Evolutionary conservation across 1,140 invertebrate species (phyloP), one percentile per base, ranked within the genome.

Genomic region (Lamellibrachia luymesi): DNA sequence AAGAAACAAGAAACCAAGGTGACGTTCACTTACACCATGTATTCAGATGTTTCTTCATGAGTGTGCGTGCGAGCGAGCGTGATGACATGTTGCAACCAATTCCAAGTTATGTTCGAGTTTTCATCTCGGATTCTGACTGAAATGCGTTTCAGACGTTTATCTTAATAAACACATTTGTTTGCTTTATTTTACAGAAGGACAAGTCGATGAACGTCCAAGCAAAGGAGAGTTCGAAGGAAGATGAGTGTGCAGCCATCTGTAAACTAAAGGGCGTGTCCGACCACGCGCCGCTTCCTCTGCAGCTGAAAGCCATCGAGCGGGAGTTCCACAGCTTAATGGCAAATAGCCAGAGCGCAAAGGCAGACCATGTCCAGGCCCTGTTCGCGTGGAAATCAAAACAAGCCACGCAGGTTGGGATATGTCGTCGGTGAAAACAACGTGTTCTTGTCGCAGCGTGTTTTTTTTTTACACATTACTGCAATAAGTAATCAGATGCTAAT

Each of bases 371-470:
- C 2, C 94, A 95, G 94, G 93, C 90, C 49, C 94, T 96, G 64
- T 96, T 93, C 95, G 95, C 93, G 6, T 96, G 95, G 95, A 96
- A 95, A 93, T 95, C 95, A 91, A 96, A 96, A 93, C 95, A 95
- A 93, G 95, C 95, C n/a, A 94, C 95, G 92, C 95, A 96, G 95
- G 96, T 96, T 80, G 64, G 64, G 64, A 4, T 80, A 6, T 22
- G 17, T 80, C 4, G 13, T 93, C 25, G 94, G 92, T 90, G 38
- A 51, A 22, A 49, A 49, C 91, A 91, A 10, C 50, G 52, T 92
- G 50, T 93, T 50, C 90, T 93, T 90, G 52, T 92, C 38, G 10
- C 38, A 50, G 17, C 25, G 50, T 92, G 51, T 92, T 50, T 91
- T 93, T 92, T 50, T 91, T 93, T 7, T 17, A 6, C 7, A 13